Evolutionary conservation across 2,113 vertebrate genomes (phyloP).

Genomic region (Craseonycteris thonglongyai): DNA sequence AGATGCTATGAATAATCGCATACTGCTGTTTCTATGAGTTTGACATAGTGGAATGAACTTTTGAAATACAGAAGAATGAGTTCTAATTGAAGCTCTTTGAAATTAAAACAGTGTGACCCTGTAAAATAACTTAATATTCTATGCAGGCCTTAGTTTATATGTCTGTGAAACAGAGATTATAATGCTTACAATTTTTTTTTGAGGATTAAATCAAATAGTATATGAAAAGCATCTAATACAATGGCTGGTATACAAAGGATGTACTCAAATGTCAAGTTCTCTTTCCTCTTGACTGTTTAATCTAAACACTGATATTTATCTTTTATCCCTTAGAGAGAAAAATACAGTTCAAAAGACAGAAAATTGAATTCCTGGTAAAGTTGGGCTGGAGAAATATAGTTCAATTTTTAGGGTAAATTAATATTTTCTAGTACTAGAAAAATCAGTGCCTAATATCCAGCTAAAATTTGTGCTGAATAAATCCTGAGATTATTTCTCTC

Average conservation of each 20-base stretch:
- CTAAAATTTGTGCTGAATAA: background rate
- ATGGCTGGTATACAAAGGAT: background rate
- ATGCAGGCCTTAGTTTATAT: background rate
- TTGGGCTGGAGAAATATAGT: background rate
- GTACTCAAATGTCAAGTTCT: background rate
- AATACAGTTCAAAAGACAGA: background rate
- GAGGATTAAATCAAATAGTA: background rate
- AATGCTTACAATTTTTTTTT: background rate
- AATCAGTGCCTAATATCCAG: background rate
- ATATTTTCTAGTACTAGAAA: background rate
- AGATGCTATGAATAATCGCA: background rate
- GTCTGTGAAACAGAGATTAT: background rate
- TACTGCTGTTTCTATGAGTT: background rate
- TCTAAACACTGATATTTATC: background rate
- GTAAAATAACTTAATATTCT: background rate
- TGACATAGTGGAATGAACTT: background rate
- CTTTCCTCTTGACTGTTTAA: background rate
- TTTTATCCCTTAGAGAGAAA: background rate
- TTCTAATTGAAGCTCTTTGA: background rate
- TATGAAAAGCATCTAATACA: background rate
- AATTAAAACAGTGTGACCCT: background rate
- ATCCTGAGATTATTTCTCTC: background rate
- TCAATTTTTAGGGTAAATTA: background rate
- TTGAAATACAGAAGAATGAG: background rate
- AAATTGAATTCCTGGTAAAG: background rate